These are phyloP conservation scores for Hemichromis elongatus DNA, from an alignment of 2,113 vertebrate genomes.

Conservation along the genomic window DNA sequence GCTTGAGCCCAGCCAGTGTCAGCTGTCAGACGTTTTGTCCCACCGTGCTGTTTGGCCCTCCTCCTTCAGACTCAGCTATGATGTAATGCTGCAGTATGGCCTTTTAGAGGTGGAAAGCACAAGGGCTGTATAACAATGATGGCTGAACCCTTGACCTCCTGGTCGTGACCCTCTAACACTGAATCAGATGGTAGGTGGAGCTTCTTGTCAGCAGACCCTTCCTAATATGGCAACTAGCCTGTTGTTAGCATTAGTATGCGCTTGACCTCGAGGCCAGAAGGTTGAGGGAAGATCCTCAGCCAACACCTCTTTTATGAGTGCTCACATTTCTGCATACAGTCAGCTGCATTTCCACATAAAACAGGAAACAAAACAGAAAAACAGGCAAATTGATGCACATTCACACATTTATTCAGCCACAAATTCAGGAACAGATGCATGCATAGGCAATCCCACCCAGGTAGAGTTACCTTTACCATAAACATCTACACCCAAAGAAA, in stretches of 20 bases:
- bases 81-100: conserved; percentile 45
- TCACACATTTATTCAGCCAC: conserved; percentile 9
- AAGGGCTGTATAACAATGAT: conserved; percentile 50
- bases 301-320: conserved; percentile 8
- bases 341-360: not conserved
- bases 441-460: conserved; percentile 51
- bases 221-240: not conserved
- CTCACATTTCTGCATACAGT: conserved; percentile 13
- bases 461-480: conserved; percentile 61
- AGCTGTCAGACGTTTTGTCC: conserved; percentile 25
- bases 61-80: conserved; percentile 45
- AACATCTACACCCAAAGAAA: conserved; percentile 55
- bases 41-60: not conserved
- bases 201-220: conserved; percentile 7
- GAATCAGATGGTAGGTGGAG: conserved; percentile 31
- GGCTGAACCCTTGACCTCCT: conserved; percentile 61
- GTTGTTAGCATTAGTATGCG: conserved; percentile 46
- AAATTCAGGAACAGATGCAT: conserved; percentile 28
- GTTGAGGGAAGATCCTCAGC: conserved; percentile 13
- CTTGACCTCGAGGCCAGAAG: conserved; percentile 16
- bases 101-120: not conserved
- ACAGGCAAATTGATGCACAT: conserved; percentile 30
- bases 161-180: conserved; percentile 40
- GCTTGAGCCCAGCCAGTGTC: conserved; percentile 5
- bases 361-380: not conserved